Conservation (phyloP, 2,888 invertebrate genomes). For the Phytoseiulus persimilis region DNA sequence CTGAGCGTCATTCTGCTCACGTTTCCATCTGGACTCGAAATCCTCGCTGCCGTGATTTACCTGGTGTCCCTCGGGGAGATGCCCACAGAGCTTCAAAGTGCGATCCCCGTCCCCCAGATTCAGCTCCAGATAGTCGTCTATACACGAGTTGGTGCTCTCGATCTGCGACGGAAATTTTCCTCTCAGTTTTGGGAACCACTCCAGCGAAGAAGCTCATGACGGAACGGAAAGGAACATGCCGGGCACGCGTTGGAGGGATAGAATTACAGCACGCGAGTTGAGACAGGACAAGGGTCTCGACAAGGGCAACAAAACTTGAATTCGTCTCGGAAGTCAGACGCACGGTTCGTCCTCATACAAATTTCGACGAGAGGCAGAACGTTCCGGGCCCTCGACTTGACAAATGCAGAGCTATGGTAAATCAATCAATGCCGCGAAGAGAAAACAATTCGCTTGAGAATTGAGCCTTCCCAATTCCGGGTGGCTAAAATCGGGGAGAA, state of each 20-base stretch:
- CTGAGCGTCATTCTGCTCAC: neutral
- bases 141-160: constrained; percentile 39
- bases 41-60: neutral
- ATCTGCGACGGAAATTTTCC: neutral
- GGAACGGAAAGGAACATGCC: neutral
- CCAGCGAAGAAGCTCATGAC: neutral
- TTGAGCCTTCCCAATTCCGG: neutral
- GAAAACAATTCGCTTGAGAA: neutral
- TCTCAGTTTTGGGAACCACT: neutral
- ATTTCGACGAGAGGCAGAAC: neutral
- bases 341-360: neutral
- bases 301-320: neutral
- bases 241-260: neutral
- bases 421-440: neutral
- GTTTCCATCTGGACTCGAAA: neutral
- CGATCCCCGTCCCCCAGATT: constrained; percentile 40
- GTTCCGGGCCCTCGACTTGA: neutral
- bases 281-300: neutral
- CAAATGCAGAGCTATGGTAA: neutral
- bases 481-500: neutral
- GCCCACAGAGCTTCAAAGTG: constrained; percentile 20
- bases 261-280: neutral
- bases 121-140: constrained; percentile 41
- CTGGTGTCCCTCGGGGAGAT: constrained; percentile 38
- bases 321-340: neutral